Evolutionary conservation across 2,113 vertebrate species (phyloP).

Genomic region (Crotalus tigris): DNA sequence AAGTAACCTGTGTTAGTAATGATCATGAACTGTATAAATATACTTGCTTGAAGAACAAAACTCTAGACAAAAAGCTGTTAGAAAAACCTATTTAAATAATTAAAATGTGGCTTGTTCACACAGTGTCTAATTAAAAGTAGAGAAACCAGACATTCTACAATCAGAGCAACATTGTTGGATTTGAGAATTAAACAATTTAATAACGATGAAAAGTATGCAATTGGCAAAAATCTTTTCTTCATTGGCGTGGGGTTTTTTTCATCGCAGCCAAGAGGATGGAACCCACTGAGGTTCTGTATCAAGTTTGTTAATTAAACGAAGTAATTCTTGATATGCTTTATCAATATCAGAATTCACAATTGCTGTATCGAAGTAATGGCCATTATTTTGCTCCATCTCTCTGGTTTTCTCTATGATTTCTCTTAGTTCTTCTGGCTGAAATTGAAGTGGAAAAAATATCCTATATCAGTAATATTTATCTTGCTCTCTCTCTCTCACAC

Average conservation of each 20-base stretch:
- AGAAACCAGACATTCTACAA: slow-evolving; percentile 41
- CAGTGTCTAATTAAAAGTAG: slow-evolving; percentile 51
- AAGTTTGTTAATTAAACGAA: slow-evolving; percentile 87
- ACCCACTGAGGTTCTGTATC: slow-evolving; percentile 99
- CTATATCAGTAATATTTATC: not conserved
- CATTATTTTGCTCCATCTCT: slow-evolving; percentile 92
- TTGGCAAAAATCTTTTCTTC: slow-evolving; percentile 28
- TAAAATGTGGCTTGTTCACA: slow-evolving; percentile 49
- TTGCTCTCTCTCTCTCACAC: not conserved
- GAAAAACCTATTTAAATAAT: slow-evolving; percentile 55
- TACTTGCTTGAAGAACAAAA: slow-evolving; percentile 54
- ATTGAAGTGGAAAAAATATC: slow-evolving; percentile 21
- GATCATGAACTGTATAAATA: slow-evolving; percentile 53
- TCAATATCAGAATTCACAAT: slow-evolving; percentile 89
- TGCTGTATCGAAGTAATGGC: slow-evolving; percentile 89
- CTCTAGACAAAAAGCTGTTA: slow-evolving; percentile 51
- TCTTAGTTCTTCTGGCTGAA: slow-evolving; percentile 89
- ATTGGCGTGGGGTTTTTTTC: slow-evolving; percentile 51
- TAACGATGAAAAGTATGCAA: slow-evolving; percentile 38
- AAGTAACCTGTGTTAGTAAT: slow-evolving; percentile 71
- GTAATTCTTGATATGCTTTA: slow-evolving; percentile 86
- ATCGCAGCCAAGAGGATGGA: slow-evolving; percentile 89
- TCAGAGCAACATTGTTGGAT: slow-evolving; percentile 25
- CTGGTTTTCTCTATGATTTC: slow-evolving; percentile 91
- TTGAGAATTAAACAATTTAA: not conserved